These are phyloP conservation scores for Percopsis transmontana DNA, from an alignment of 2,113 vertebrate genomes.

Conservation along the genomic window DNA sequence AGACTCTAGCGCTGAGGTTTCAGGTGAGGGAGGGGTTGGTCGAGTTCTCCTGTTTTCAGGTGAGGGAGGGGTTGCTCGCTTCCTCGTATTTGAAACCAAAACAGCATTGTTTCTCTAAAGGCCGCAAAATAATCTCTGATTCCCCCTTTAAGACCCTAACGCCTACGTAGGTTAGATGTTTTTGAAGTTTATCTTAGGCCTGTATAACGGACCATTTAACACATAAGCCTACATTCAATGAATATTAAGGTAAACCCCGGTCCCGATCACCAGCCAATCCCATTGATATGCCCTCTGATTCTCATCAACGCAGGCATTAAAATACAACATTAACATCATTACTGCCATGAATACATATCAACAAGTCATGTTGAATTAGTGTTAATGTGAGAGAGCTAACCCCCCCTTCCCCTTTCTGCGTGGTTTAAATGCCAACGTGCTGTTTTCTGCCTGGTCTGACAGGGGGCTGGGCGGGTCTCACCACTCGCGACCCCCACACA, in stretches of 20 bases:
- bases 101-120: no score
- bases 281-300: constrained; percentile 65
- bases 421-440: constrained; percentile 61
- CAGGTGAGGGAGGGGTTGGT: no score
- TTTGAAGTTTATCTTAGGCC: background rate
- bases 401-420: constrained; percentile 36
- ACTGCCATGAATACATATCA: constrained; percentile 60
- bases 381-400: constrained; percentile 45
- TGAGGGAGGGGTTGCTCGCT: no score
- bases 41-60: no score
- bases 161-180: background rate
- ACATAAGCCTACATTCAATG: constrained; percentile 17
- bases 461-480: constrained; percentile 43
- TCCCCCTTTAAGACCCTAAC: background rate
- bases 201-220: background rate
- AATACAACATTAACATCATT: constrained; percentile 65
- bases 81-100: no score
- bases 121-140: no score
- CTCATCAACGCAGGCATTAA: constrained; percentile 47
- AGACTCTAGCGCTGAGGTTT: no score
- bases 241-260: constrained; percentile 51
- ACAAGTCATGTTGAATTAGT: constrained; percentile 66
- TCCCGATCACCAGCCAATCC: constrained; percentile 7
- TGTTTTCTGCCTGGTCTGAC: constrained; percentile 59
- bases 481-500: constrained; percentile 63